Conservation (phyloP, 2,888 invertebrate species). For the Gastrophysa polygoni region DNA sequence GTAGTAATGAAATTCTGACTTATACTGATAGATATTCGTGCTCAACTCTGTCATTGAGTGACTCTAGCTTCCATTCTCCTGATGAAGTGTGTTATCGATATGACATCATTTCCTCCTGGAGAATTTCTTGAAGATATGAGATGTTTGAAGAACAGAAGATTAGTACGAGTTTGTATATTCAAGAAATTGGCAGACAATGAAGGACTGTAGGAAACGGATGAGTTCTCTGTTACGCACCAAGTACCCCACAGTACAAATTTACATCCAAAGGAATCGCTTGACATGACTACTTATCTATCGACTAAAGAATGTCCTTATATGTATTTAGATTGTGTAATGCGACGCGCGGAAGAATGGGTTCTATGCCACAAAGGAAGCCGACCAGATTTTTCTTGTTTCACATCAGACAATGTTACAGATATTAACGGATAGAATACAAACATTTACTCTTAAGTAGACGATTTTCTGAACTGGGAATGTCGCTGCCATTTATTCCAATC, state of each 20-base stretch:
- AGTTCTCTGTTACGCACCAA: slow-evolving; percentile 51
- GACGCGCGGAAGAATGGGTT: slow-evolving; percentile 56
- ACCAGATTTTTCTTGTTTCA: slow-evolving; percentile 55
- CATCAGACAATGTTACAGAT: slow-evolving; percentile 57
- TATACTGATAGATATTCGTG: no score
- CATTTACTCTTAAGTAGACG: slow-evolving; percentile 46
- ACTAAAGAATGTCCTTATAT: slow-evolving; percentile 58
- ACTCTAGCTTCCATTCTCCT: no score
- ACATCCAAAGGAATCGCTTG: slow-evolving; percentile 59
- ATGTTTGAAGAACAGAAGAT: slow-evolving; percentile 6
- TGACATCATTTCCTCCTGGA: no score
- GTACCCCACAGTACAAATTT: slow-evolving; percentile 56
- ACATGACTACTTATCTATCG: slow-evolving; percentile 58
- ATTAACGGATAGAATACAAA: slow-evolving; percentile 52
- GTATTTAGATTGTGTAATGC: slow-evolving; percentile 56
- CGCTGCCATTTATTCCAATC: slow-evolving; percentile 41
- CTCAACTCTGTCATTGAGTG: no score
- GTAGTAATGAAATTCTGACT: no score
- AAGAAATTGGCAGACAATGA: slow-evolving; percentile 22
- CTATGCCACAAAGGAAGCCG: slow-evolving; percentile 56
- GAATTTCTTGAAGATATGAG: no score
- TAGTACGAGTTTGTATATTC: slow-evolving; percentile 17
- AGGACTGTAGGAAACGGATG: slow-evolving; percentile 24
- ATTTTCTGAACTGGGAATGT: slow-evolving; percentile 42
- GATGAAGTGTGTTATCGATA: no score